A percentile compares a stretch with the other conserved stretches of the same genome.
phyloP scores from a whole-genome alignment of 2,797 vertebrate species.

The Mormyrops attenuatus region DNA sequence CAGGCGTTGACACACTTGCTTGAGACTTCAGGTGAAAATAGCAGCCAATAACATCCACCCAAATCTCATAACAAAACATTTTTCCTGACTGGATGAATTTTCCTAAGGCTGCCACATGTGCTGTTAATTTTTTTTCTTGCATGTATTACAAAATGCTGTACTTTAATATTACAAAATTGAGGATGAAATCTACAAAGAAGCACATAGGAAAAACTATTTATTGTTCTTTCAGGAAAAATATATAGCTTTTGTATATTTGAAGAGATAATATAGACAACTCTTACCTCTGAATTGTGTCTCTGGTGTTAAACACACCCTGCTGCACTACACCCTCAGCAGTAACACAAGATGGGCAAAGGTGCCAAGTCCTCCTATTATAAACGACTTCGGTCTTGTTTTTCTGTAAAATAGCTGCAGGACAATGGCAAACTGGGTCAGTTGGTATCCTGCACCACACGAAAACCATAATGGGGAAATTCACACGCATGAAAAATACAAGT shows the following conservation, averaged over 20 bases:
- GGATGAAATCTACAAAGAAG: background rate
- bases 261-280: background rate
- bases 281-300: background rate
- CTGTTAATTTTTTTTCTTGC: background rate
- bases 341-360: background rate
- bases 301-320: background rate
- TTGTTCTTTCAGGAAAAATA: background rate
- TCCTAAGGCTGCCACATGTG: background rate
- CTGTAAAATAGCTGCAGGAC: background rate
- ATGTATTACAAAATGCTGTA: background rate
- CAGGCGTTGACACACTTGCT: background rate
- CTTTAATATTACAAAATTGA: background rate
- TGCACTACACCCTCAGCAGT: background rate
- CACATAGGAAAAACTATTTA: background rate
- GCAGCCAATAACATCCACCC: background rate
- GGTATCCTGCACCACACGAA: background rate
- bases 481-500: background rate
- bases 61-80: background rate
- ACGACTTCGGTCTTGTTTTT: background rate
- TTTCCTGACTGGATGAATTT: background rate
- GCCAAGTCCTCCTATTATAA: background rate
- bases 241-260: background rate
- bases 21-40: background rate
- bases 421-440: background rate
- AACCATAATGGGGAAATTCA: background rate